Evolutionary conservation across 2,113 vertebrate genomes (phyloP).

Genomic region (Chelonoidis abingdonii): DNA sequence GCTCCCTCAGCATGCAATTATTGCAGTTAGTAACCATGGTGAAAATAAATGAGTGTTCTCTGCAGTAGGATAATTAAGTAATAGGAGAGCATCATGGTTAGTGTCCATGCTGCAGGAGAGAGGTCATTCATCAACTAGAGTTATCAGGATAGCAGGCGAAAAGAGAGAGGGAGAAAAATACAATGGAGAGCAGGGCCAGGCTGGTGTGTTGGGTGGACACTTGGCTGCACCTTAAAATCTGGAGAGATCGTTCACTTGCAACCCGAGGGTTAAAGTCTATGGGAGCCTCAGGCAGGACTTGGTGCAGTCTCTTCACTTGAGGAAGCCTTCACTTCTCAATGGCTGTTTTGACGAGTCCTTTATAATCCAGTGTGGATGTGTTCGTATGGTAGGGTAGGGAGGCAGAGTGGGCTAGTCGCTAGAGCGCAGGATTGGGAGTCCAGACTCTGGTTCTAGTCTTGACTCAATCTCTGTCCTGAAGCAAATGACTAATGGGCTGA

Average conservation of each 20-base stretch:
- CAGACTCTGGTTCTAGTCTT: neutral
- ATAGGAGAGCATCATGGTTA: neutral
- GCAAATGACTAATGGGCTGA: neutral
- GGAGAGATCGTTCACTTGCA: neutral
- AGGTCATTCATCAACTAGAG: neutral
- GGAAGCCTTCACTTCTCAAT: neutral
- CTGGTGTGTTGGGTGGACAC: neutral
- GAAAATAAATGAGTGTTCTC: neutral
- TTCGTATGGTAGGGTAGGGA: neutral
- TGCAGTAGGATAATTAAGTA: neutral
- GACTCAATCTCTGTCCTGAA: neutral
- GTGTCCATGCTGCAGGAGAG: accelerated
- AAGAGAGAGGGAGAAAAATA: neutral
- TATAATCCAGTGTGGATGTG: neutral
- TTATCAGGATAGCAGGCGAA: neutral
- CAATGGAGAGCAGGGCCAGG: too few relatives aligned
- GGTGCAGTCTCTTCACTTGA: neutral
- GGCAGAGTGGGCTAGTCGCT: neutral
- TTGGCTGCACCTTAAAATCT: neutral
- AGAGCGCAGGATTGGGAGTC: neutral
- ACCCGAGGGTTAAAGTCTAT: neutral
- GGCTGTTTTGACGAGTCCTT: neutral
- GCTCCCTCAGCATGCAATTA: neutral
- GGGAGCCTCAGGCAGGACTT: neutral
- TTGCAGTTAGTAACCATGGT: neutral